Evolutionary conservation across 2,113 vertebrate genomes (phyloP), one percentile per base, ranked within the genome.

Genomic region (Myodes glareolus): DNA sequence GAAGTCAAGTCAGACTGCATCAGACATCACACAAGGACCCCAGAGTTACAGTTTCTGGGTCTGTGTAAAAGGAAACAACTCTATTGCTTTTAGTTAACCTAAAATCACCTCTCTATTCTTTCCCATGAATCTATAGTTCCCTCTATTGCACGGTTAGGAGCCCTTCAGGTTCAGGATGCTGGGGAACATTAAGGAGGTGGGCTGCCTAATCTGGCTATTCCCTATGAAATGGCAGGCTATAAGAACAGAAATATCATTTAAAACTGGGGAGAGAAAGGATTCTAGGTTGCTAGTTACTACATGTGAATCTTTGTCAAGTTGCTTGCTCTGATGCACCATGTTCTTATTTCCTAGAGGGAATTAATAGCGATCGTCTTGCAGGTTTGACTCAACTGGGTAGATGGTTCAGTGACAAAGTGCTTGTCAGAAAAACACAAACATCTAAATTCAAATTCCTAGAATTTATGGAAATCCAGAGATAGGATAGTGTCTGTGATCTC

Each of bases 261-360:
- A 55, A 77, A 29, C 88, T 25, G 94, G 50, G 42, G 95, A n/a
- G 42, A 55, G 7, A 27, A 29, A 90, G 89, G 76, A 36, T 52
- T 65, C 65, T 36, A 7, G 58, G 65, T 93, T 58, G 39, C 4
- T 90, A 63, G 27, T 52, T 58, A 33, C 19, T 94, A 47, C n/a
- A 36, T 58, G 4, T 65, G 55, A 92, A 10, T 75, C 72, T 93
- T 23, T 87, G 50, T 58, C 42, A 94, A 70, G 45, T 67, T 70
- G 58, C 13, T 92, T 80, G 55, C 58, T n/a, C 23, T 6, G 47
- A 92, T 55, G 68, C 31, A 85, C 86, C 86, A 31, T 42, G 91
- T 96, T 92, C 81, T 88, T 82, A 77, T 82, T 50, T 78, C 23
- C 67, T 80, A 75, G 89, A 50, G 36, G 8, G 23, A 89, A 89